These are phyloP conservation scores for Phytoseiulus persimilis DNA, from an alignment of 2,888 invertebrate genomes.

Conservation along the genomic window DNA sequence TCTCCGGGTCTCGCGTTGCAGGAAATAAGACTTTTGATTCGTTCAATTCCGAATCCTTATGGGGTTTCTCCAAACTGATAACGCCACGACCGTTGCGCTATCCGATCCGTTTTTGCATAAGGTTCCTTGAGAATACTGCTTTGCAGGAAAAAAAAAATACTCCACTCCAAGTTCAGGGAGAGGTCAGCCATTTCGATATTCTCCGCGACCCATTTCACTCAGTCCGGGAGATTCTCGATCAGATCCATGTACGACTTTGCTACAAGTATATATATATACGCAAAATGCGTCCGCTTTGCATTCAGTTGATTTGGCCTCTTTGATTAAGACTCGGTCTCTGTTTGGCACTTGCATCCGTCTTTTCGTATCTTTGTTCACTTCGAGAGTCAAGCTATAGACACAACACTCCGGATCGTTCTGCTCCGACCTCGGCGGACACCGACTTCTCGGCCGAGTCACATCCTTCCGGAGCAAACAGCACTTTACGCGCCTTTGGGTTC, in stretches of 20 bases:
- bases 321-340: not conserved
- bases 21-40: not conserved
- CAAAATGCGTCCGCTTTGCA: not conserved
- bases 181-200: too few species aligned
- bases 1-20: not conserved
- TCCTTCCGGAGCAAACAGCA: not conserved
- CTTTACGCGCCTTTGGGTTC: not conserved
- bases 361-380: not conserved
- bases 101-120: not conserved
- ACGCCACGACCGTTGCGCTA: too few species aligned
- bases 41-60: too few species aligned
- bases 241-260: not conserved
- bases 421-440: not conserved
- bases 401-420: not conserved
- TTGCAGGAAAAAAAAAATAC: not conserved
- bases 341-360: slow-evolving; percentile 5
- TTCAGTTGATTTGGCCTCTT: not conserved
- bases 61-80: too few species aligned
- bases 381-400: not conserved
- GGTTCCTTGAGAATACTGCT: not conserved
- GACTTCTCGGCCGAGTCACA: not conserved
- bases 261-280: not conserved
- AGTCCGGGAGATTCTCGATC: not conserved
- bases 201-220: not conserved
- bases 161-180: not conserved